These are phyloP conservation scores for Tarsius wallacei DNA, from an alignment of 2,797 vertebrate genomes.

Conservation along the genomic window DNA sequence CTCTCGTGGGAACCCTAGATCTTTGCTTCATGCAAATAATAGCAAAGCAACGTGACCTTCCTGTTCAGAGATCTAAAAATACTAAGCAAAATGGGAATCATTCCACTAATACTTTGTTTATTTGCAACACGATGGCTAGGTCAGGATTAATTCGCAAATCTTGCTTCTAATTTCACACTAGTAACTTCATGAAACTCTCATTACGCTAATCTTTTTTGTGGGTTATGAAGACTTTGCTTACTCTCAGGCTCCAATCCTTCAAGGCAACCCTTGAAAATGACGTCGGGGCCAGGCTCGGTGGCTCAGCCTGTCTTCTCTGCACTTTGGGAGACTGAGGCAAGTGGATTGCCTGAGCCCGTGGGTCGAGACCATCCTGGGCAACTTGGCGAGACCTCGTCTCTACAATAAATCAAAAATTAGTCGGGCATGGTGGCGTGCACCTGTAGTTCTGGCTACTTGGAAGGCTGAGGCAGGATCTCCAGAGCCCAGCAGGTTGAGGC, in stretches of 20 bases:
- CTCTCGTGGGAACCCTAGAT: not conserved
- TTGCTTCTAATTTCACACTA: not conserved
- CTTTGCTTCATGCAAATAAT: not conserved
- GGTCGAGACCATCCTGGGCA: no score
- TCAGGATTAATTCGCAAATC: not conserved
- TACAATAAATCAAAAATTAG: no score
- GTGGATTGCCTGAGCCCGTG: no score
- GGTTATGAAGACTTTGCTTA: not conserved
- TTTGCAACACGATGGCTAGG: not conserved
- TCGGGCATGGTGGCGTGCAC: no score
- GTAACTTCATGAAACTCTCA: not conserved
- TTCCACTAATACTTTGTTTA: not conserved
- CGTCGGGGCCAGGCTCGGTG: no score
- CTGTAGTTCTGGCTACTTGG: no score
- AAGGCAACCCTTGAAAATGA: not conserved
- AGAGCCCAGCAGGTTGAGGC: no score
- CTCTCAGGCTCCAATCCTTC: not conserved
- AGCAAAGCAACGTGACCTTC: not conserved
- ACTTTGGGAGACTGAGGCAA: no score
- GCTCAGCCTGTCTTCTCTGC: no score
- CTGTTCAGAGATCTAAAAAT: not conserved
- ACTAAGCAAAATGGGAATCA: not conserved
- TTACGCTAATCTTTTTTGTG: not conserved
- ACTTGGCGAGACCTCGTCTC: no score
- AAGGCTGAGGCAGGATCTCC: no score